Conservation (phyloP, 2,888 invertebrate genomes). For the Synanthedon andrenaeformis region DNA sequence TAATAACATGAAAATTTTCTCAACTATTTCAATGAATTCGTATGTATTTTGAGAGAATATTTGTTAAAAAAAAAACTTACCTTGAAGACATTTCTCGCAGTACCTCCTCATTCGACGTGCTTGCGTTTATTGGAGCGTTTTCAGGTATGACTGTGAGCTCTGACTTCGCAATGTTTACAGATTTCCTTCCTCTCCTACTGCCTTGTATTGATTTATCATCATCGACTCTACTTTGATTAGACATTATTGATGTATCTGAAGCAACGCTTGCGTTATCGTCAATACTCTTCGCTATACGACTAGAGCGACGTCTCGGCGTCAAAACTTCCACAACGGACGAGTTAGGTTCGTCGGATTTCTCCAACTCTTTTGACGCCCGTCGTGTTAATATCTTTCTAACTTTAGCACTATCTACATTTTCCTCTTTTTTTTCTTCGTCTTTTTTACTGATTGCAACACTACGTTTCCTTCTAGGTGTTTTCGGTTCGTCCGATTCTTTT, state of each 20-base stretch:
- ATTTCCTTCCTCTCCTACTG: constrained; percentile 37
- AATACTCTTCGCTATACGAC: constrained; percentile 27
- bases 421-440: constrained; percentile 29
- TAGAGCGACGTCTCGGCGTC: constrained; percentile 38
- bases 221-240: constrained; percentile 27
- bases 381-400: constrained; percentile 46
- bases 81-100: too few relatives aligned
- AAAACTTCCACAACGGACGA: neutral
- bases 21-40: too few relatives aligned
- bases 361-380: constrained; percentile 48
- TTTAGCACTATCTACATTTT: constrained; percentile 29
- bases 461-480: constrained; percentile 44
- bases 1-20: too few relatives aligned
- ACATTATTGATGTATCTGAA: constrained; percentile 40
- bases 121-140: neutral
- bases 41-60: too few relatives aligned
- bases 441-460: constrained; percentile 32
- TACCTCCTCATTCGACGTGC: neutral
- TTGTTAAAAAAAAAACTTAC: too few relatives aligned
- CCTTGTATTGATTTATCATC: constrained; percentile 20
- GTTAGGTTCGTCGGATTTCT: constrained; percentile 19
- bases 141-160: constrained; percentile 62
- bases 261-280: constrained; percentile 48
- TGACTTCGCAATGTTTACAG: constrained; percentile 36
- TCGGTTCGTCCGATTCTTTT: constrained; percentile 11